A percentile compares a stretch with the other conserved stretches of the same genome.
Conservation (phyloP, 2,888 invertebrate species). For the Tetrapedia diversipes region DNA sequence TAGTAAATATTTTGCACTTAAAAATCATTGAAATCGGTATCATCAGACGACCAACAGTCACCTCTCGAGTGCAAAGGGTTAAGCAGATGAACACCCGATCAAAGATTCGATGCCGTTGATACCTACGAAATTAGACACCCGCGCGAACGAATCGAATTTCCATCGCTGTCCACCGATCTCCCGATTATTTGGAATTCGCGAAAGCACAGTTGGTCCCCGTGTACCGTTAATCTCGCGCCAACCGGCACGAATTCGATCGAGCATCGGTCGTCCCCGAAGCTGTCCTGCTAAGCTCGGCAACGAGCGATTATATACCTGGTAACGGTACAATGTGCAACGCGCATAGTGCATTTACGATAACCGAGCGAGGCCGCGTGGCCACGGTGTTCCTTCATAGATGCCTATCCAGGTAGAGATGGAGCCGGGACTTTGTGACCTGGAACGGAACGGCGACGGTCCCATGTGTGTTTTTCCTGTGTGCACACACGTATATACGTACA, state of each 20-base stretch:
- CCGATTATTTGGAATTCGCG: constrained; percentile 11
- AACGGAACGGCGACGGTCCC: constrained; percentile 68
- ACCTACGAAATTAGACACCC: no score
- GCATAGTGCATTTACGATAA: constrained; percentile 70
- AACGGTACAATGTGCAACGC: constrained; percentile 75
- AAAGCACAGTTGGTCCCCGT: constrained; percentile 27
- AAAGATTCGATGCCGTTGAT: no score
- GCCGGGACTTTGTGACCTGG: constrained; percentile 71
- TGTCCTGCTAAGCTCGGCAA: constrained; percentile 47
- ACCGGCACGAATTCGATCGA: constrained; percentile 70
- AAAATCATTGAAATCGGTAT: no score
- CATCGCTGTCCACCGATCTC: neutral
- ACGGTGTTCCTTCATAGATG: constrained; percentile 58
- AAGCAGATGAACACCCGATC: no score
- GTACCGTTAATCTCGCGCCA: constrained; percentile 56
- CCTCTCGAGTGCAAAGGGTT: no score
- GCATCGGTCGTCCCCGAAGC: constrained; percentile 61
- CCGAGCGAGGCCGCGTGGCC: constrained; percentile 56
- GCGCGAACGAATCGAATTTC: no score
- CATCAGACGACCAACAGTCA: no score
- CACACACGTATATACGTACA: neutral
- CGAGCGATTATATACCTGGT: constrained; percentile 68
- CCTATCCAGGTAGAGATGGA: constrained; percentile 67
- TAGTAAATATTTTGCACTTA: no score
- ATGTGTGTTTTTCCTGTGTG: constrained; percentile 10